Evolutionary conservation across 2,113 vertebrate species (phyloP), one percentile per base, ranked within the genome.

Genomic region (Vidua chalybeata): DNA sequence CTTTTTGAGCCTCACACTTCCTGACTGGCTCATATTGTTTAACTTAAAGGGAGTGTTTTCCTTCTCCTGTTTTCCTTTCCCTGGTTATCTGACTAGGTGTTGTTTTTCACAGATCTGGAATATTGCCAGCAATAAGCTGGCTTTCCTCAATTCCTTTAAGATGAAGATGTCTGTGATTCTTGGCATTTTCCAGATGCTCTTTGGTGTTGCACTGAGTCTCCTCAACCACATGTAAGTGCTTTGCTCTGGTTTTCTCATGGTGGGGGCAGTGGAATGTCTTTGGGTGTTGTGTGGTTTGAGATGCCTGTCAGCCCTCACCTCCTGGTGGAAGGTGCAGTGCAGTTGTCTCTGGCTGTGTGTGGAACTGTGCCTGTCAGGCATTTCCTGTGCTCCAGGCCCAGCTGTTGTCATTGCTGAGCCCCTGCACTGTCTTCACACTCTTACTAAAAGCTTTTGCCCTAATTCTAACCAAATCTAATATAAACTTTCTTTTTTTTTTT

Each of bases 131-230:
- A 99, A 99, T 97, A 99, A 99, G 87, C 97, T 99, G 96, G 99
- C 98, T 8, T 99, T 99, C 98, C 98, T 99, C 87, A 99, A 99
- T 96, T 99, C 99, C 6, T 99, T 99, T 84, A 99, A 99, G 95
- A 99, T 99, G 99, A 99, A 99, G 97, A 99, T 99, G 99, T 99
- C 99, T 6, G 97, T 99, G 41, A 98, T 99, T 90, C 97, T 99
- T 61, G 99, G 99, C 43, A 98, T 99, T 86, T 97, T 99, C 96
- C 99, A 99, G 92, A 99, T 99, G 99, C 78, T 99, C 45, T 99
- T 99, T 87, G 99, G 99, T 54, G 98, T 99, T n/a, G 94, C 96
- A 0, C 95, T 99, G 95, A 99, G 99, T 87, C 98, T 99, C 35
- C 98, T 99, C 95, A 99, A 99, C 97, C 99, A 99, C 59, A 97